Conservation (phyloP, 1,140 invertebrate species). For the Scylla paramamosain region DNA sequence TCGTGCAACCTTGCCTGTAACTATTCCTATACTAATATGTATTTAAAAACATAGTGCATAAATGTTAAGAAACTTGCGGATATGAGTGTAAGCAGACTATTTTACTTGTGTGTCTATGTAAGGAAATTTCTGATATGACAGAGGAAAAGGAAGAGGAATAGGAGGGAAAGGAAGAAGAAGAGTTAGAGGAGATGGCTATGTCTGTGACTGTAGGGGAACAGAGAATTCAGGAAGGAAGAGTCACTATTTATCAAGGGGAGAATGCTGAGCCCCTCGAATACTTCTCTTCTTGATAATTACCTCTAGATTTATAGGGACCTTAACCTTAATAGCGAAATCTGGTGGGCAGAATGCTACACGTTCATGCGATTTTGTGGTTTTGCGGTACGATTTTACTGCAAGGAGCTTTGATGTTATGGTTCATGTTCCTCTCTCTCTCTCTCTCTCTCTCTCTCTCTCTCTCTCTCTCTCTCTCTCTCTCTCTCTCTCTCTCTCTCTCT, state of each 20-base stretch:
- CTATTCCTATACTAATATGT: too few relatives aligned
- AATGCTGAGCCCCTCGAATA: background rate
- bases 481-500: slow-evolving; percentile 50
- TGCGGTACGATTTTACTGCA: background rate
- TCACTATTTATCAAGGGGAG: background rate
- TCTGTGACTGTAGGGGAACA: background rate
- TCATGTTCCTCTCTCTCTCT: background rate
- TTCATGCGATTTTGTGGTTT: too few relatives aligned
- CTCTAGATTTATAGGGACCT: background rate
- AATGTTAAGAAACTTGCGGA: too few relatives aligned
- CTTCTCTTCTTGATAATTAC: background rate
- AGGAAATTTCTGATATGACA: too few relatives aligned
- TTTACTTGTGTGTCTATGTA: too few relatives aligned
- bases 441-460: slow-evolving; percentile 43
- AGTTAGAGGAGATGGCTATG: background rate
- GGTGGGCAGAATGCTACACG: too few relatives aligned
- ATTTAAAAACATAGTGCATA: too few relatives aligned
- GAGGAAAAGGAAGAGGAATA: background rate
- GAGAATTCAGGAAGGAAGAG: background rate
- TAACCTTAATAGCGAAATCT: background rate
- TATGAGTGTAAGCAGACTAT: too few relatives aligned
- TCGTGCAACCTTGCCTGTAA: too few relatives aligned
- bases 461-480: slow-evolving; percentile 52
- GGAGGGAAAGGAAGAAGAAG: background rate
- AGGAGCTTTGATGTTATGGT: background rate